Conservation (phyloP, 2,797 vertebrate genomes). For the Rhinophrynus dorsalis region DNA sequence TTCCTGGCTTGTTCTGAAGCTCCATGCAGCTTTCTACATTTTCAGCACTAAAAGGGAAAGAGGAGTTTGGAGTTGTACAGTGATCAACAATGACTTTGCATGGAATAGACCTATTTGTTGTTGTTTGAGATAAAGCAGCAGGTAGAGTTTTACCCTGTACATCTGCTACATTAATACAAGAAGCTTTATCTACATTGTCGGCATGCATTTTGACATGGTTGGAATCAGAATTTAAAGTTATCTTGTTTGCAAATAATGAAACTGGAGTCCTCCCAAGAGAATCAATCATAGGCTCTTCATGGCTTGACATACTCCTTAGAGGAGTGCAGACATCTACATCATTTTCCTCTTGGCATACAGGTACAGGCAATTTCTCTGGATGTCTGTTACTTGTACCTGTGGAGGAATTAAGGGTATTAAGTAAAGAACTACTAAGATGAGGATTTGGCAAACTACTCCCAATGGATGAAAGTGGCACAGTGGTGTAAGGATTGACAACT, state of each 20-base stretch:
- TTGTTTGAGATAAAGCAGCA: conserved; percentile 62
- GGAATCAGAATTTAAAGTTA: conserved; percentile 63
- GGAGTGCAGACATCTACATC: conserved; percentile 56
- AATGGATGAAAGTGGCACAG: conserved; percentile 68
- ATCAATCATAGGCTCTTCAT: conserved; percentile 58
- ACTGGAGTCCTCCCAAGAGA: conserved; percentile 58
- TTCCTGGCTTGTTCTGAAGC: conserved; percentile 63
- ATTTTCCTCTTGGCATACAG: conserved; percentile 62
- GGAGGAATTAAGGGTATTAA: conserved; percentile 70
- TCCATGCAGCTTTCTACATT: conserved; percentile 63
- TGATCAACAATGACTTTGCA: conserved; percentile 82
- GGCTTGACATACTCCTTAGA: conserved; percentile 62
- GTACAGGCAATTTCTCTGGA: conserved; percentile 70
- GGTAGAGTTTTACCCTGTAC: conserved; percentile 63
- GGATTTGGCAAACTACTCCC: conserved; percentile 73
- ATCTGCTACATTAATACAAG: conserved; percentile 64
- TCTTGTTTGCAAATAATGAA: conserved; percentile 67
- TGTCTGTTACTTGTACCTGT: conserved; percentile 62
- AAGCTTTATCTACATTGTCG: conserved; percentile 65
- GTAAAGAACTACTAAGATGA: conserved; percentile 67
- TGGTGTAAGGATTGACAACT: conserved; percentile 63
- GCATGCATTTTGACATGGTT: conserved; percentile 60
- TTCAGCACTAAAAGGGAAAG: conserved; percentile 64
- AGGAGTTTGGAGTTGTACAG: conserved; percentile 71
- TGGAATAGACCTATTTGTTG: conserved; percentile 75